Percentiles rank a stretch among this genome's conserved stretches.
Evolutionary conservation across 2,888 invertebrate genomes (phyloP).

Genomic region (Hypselothyrea guttata): DNA sequence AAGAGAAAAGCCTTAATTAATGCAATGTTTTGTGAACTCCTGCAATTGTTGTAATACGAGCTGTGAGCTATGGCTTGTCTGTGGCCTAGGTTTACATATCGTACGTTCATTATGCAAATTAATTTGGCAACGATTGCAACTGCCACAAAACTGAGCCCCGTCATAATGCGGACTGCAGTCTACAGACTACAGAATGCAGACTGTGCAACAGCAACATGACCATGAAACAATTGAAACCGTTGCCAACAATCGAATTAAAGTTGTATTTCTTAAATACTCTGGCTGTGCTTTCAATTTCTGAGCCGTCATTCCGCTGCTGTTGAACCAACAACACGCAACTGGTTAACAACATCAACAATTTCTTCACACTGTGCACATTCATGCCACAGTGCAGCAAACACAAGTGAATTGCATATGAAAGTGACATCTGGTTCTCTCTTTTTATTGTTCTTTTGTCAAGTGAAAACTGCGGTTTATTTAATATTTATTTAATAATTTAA

Average conservation of each 20-base stretch:
- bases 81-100: not conserved
- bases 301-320: slow-evolving; percentile 16
- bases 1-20: slow-evolving; percentile 39
- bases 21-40: slow-evolving; percentile 6
- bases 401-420: too few species aligned
- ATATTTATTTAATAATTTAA: too few species aligned
- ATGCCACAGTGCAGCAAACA: too few species aligned
- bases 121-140: slow-evolving; percentile 33
- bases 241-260: slow-evolving; percentile 56
- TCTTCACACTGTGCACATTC: too few species aligned
- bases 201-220: slow-evolving; percentile 27
- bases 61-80: slow-evolving; percentile 10
- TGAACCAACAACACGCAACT: slow-evolving; percentile 35
- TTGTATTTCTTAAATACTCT: slow-evolving; percentile 42
- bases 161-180: slow-evolving; percentile 12
- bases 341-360: slow-evolving; percentile 14
- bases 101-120: slow-evolving; percentile 53
- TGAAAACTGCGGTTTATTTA: too few species aligned
- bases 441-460: too few species aligned
- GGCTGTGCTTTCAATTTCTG: slow-evolving; percentile 39
- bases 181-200: not conserved
- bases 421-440: too few species aligned
- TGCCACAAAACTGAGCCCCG: slow-evolving; percentile 12
- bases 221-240: slow-evolving; percentile 66
- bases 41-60: slow-evolving; percentile 16